Evolutionary conservation across 2,113 vertebrate genomes (phyloP).

Genomic region (Oncorhynchus mykiss): DNA sequence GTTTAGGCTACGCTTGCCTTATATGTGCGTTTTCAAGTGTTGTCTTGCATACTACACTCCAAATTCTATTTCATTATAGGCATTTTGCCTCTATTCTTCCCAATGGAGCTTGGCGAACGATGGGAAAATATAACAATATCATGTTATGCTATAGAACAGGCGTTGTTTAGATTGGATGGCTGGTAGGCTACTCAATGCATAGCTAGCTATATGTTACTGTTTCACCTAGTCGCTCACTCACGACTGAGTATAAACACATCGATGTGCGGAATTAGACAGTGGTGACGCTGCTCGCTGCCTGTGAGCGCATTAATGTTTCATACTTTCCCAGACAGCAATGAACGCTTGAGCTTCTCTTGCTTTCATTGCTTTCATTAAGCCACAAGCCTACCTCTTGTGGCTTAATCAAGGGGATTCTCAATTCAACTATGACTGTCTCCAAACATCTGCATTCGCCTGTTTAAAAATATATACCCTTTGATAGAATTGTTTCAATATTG

Average conservation of each 20-base stretch:
- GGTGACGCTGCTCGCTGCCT: slow-evolving; percentile 72
- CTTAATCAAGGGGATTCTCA: slow-evolving; percentile 66
- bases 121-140: not conserved
- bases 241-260: slow-evolving; percentile 46
- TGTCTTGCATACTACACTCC: not conserved
- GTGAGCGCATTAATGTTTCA: slow-evolving; percentile 84
- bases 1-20: not conserved
- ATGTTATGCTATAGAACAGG: not conserved
- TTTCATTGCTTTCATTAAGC: no score
- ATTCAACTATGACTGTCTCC: slow-evolving; percentile 52
- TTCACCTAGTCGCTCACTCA: slow-evolving; percentile 37
- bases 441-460: slow-evolving; percentile 15
- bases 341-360: slow-evolving; percentile 69
- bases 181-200: slow-evolving; percentile 5
- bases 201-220: slow-evolving; percentile 33
- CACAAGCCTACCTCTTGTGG: slow-evolving; percentile 44
- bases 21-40: not conserved
- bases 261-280: slow-evolving; percentile 44
- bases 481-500: slow-evolving; percentile 72
- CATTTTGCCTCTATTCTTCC: not conserved
- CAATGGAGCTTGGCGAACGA: not conserved
- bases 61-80: not conserved
- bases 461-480: slow-evolving; percentile 57
- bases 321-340: slow-evolving; percentile 79
- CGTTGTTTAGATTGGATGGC: slow-evolving; percentile 5